Percentiles rank a stretch among this genome's conserved stretches.
Conservation (phyloP, 2,113 vertebrate species). For the Elachura formosa region DNA sequence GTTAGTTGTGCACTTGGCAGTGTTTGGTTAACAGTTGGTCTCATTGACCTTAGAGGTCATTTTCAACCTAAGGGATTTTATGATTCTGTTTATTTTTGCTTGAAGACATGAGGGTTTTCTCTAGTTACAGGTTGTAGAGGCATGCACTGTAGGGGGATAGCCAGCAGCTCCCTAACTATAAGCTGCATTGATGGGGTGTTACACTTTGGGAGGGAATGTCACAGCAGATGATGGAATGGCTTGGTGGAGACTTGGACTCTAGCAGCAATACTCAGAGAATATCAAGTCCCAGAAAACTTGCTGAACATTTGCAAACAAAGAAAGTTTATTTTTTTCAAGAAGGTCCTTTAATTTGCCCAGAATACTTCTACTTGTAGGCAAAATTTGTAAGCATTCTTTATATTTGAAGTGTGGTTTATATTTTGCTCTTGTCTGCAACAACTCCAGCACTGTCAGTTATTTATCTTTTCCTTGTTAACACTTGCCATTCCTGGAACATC, state of each 20-base stretch:
- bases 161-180: neutral
- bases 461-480: constrained; percentile 40
- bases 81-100: neutral
- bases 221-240: neutral
- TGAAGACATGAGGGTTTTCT: neutral
- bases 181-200: neutral
- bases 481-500: constrained; percentile 21
- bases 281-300: constrained; percentile 17
- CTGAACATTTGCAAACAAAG: neutral
- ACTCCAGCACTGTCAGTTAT: neutral
- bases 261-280: neutral
- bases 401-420: neutral
- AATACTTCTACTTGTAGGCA: constrained; percentile 31
- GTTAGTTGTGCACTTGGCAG: neutral
- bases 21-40: neutral
- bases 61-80: neutral
- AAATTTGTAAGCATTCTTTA: constrained; percentile 49
- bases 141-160: neutral
- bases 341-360: constrained; percentile 15
- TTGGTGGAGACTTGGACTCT: neutral
- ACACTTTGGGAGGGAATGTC: neutral
- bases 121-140: neutral
- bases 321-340: constrained; percentile 18
- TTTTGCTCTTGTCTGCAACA: constrained; percentile 40
- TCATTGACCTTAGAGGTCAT: neutral